Evolutionary conservation across 2,113 vertebrate genomes (phyloP).

Genomic region (Callorhinus ursinus): DNA sequence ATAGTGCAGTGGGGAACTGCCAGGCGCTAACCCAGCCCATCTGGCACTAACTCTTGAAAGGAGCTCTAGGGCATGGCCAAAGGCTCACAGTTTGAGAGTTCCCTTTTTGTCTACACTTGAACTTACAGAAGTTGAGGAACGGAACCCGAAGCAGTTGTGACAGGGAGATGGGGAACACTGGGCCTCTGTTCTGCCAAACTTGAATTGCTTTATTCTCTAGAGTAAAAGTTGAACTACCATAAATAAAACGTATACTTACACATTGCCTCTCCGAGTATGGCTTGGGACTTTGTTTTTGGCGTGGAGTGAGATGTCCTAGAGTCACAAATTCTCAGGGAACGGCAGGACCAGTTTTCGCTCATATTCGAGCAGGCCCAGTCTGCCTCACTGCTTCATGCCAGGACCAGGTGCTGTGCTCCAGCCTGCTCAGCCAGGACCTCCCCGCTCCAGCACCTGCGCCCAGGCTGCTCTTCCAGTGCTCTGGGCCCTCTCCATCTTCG

Average conservation of each 20-base stretch:
- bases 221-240: background rate
- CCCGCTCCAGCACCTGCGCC: background rate
- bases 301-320: background rate
- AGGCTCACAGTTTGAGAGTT: conserved; percentile 31
- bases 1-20: background rate
- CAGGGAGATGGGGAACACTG: background rate
- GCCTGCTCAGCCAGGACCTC: background rate
- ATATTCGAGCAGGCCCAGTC: background rate
- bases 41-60: conserved; percentile 62
- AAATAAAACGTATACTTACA: background rate
- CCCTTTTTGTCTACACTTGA: conserved; percentile 42
- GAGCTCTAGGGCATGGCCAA: conserved; percentile 55
- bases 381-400: background rate
- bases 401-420: background rate
- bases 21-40: background rate
- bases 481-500: background rate
- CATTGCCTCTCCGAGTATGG: background rate
- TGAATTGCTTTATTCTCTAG: background rate
- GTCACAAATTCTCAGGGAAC: background rate
- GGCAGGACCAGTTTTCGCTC: background rate
- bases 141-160: background rate
- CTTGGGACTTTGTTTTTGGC: background rate
- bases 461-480: background rate
- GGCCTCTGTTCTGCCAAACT: background rate
- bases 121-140: background rate